phyloP scores from a whole-genome alignment of 2,113 vertebrate genomes.

The Oreochromis aureus region DNA sequence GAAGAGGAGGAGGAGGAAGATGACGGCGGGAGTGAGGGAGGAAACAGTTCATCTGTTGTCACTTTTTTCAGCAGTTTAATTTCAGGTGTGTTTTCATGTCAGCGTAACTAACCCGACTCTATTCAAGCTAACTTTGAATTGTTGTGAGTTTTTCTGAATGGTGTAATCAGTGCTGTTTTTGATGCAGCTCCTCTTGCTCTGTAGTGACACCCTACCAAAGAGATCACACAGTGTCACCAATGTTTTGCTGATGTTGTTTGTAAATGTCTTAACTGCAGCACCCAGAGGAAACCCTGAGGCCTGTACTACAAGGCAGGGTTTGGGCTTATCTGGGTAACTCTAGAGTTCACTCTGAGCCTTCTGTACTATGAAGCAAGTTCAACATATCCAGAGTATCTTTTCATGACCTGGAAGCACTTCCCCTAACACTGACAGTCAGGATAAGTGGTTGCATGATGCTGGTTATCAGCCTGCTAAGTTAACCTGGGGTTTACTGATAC shows the following conservation, averaged over 20 bases:
- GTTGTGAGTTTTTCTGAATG: rapidly evolving
- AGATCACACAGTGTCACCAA: not conserved
- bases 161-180: not conserved
- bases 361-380: not conserved
- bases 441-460: not conserved
- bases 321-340: not conserved
- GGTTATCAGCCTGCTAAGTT: not conserved
- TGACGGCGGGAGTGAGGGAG: not conserved
- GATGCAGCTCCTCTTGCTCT: not conserved
- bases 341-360: not conserved
- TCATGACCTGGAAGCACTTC: not conserved
- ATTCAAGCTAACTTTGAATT: not conserved
- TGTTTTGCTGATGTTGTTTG: not conserved
- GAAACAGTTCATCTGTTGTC: not conserved
- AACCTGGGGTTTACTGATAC: not conserved
- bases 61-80: conserved; percentile 8
- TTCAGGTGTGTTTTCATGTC: conserved; percentile 17
- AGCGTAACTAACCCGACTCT: not conserved
- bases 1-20: conserved; percentile 17
- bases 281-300: rapidly evolving
- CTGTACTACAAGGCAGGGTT: not conserved
- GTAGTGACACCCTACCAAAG: rapidly evolving
- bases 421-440: not conserved
- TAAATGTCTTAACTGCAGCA: not conserved
- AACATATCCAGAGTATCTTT: not conserved